Base-by-base conservation (phyloP, 1,140 invertebrate species). In the Steinernema khuongi region DNA sequence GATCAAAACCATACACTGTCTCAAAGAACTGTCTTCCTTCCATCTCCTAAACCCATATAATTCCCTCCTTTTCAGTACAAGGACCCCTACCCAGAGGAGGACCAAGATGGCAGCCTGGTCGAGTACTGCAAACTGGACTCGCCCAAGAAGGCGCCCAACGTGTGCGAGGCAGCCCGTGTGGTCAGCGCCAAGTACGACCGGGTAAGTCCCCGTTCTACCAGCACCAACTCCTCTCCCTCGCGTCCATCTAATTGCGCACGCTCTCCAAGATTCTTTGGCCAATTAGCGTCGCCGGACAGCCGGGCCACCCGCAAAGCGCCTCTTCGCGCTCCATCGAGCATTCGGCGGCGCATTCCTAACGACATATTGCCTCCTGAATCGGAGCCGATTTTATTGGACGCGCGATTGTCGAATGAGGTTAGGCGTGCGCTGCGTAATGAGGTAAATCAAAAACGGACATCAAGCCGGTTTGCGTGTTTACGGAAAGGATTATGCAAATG, bases 61-160 rank as follows among this genome's bases (percentile, higher is more conserved):
- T 60, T 77, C 14, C n/a, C 60, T 43, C 19, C 32, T n/a, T 72
- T 79, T 29, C 71, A 80, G 80, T 81, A 80, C 50, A 71, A 82
- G 19, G n/a, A 81, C 18, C 50, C 29, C 7, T 70, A 84, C 33
- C 33, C 71, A 1, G 76, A 83, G 41, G 70, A 67, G 7, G 67
- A 69, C 32, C 50, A 79, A 18, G 80, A 81, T 68, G 79, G 81
- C 29, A 71, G 68, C 44, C 67, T 81, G 14, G 76, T 81, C 1
- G 80, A 81, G 36, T 81, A 83, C 67, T 83, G 81, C 28, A 72
- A 68, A 28, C 26, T 81, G n/a, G 72, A 78, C 44, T 33, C 43
- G 17, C 32, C 43, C 4, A 68, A 73, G 73, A 31, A 75, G 1
- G 33, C 33, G 4, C 74, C 66, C 7, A 72, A 75, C 67, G 75